phyloP scores from a whole-genome alignment of 2,888 invertebrate species.

The Nephrotoma guestfalica region DNA sequence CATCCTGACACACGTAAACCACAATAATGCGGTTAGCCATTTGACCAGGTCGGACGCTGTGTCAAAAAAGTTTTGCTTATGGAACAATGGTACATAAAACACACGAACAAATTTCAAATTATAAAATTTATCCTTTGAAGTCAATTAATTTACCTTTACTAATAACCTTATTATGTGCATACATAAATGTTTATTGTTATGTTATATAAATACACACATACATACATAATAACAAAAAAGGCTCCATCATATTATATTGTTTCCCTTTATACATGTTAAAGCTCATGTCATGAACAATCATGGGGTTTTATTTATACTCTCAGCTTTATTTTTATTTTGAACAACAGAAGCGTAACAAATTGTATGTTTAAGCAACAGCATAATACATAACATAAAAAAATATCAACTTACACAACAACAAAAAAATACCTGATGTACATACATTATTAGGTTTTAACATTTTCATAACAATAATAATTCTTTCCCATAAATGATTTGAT shows the following conservation, averaged over 20 bases:
- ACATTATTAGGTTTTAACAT: neutral
- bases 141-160: neutral
- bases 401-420: neutral
- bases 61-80: too few species aligned
- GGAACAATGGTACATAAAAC: too few species aligned
- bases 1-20: too few species aligned
- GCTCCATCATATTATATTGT: neutral
- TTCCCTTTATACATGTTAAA: neutral
- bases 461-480: neutral
- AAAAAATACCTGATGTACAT: neutral
- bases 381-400: neutral
- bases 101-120: too few species aligned
- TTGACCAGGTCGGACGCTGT: too few species aligned
- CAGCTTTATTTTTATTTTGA: neutral
- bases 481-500: neutral
- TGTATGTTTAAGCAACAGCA: neutral
- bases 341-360: neutral
- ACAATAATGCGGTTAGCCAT: too few species aligned
- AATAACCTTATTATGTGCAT: neutral
- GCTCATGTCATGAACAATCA: neutral
- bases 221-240: neutral
- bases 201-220: too few species aligned
- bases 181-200: too few species aligned
- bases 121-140: neutral
- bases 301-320: neutral